A percentile compares a stretch with the other conserved stretches of the same genome.
These are phyloP conservation scores for Drosophila gaucha DNA, from an alignment of 2,888 invertebrate genomes.

Conservation along the genomic window DNA sequence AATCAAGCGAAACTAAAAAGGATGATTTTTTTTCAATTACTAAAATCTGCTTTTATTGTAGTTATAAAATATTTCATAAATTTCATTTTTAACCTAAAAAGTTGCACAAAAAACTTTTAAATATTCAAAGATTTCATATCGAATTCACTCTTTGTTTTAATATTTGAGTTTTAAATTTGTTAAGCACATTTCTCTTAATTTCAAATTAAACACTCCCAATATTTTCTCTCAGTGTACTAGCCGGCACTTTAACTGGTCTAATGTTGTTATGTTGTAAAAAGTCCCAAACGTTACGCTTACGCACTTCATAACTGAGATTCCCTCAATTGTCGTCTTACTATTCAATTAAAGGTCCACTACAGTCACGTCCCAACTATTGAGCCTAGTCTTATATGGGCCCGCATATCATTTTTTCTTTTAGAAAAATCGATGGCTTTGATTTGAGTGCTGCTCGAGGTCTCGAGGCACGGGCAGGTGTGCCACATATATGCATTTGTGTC, in stretches of 20 bases:
- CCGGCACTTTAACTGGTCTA: slow-evolving; percentile 21
- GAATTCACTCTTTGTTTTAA: too few relatives aligned
- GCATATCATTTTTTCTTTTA: slow-evolving; percentile 8
- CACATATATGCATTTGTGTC: slow-evolving; percentile 12
- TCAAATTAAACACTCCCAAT: too few relatives aligned
- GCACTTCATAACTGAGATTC: slow-evolving; percentile 8
- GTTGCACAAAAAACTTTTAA: too few relatives aligned
- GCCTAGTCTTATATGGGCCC: neutral
- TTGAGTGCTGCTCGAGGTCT: slow-evolving; percentile 21
- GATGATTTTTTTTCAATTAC: too few relatives aligned
- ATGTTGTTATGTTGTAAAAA: slow-evolving; percentile 10
- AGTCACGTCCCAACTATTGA: slow-evolving; percentile 39
- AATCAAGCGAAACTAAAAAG: too few relatives aligned
- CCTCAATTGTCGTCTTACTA: slow-evolving; percentile 7
- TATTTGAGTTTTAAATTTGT: too few relatives aligned
- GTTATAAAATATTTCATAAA: too few relatives aligned
- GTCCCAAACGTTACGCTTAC: slow-evolving; percentile 20
- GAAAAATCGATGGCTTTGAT: slow-evolving; percentile 68
- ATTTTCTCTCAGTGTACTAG: neutral
- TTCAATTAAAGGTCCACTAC: slow-evolving; percentile 30
- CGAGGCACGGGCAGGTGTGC: slow-evolving; percentile 21
- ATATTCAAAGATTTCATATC: too few relatives aligned
- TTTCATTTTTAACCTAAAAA: too few relatives aligned
- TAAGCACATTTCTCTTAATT: too few relatives aligned
- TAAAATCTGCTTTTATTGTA: too few relatives aligned